phyloP scores from a whole-genome alignment of 23 tunicate genomes.

The Aplidium turbinatum region DNA sequence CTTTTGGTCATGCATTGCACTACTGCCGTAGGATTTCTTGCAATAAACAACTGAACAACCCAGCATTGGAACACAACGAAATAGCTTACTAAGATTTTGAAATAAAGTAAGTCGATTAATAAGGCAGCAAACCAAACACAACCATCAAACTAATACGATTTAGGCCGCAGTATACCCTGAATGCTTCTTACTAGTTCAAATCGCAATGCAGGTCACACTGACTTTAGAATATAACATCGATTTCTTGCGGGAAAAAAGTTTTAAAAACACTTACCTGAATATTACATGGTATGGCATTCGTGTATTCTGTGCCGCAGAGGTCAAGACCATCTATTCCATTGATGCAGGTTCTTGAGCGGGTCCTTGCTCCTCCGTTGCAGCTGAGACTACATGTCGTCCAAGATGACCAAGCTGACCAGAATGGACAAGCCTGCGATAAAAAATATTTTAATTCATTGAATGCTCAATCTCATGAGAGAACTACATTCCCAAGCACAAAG shows the following conservation, averaged over 20 bases:
- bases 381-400: conserved; percentile 52
- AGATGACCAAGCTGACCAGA: conserved; percentile 60
- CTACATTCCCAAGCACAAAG: neutral
- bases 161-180: too few relatives aligned
- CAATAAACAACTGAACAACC: neutral
- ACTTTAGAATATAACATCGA: too few relatives aligned
- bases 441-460: neutral
- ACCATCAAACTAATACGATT: too few relatives aligned
- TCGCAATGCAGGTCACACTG: too few relatives aligned
- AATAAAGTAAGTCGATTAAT: too few relatives aligned
- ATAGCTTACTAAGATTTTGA: too few relatives aligned
- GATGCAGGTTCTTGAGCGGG: conserved; percentile 31
- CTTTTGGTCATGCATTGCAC: too few relatives aligned
- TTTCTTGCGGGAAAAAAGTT: too few relatives aligned
- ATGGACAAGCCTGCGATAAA: conserved; percentile 35
- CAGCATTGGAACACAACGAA: too few relatives aligned
- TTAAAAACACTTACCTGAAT: conserved; percentile 27
- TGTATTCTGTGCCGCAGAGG: conserved; percentile 1
- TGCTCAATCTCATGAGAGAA: neutral
- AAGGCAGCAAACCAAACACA: too few relatives aligned
- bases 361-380: conserved; percentile 44
- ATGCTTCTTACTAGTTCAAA: too few relatives aligned
- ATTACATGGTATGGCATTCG: conserved; percentile 33
- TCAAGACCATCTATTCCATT: conserved; percentile 16
- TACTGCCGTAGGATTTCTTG: too few relatives aligned